A percentile compares a stretch with the other conserved stretches of the same genome.
phyloP scores from a whole-genome alignment of 2,888 invertebrate genomes.

The Choristoneura rosaceana region DNA sequence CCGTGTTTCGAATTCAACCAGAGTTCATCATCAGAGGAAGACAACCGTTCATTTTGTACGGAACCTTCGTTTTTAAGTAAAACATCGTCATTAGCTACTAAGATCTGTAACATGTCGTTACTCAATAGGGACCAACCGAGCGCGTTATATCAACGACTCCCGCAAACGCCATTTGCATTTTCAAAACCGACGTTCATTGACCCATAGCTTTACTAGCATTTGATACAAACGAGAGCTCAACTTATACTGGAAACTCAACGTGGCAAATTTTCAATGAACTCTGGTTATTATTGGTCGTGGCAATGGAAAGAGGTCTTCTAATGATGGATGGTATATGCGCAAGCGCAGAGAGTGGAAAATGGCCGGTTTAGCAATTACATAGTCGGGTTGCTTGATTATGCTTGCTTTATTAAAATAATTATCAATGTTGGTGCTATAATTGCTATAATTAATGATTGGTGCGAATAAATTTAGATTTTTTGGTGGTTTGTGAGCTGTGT shows the following conservation, averaged over 20 bases:
- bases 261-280: slow-evolving; percentile 22
- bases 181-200: neutral
- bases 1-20: no score
- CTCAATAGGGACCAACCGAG: slow-evolving; percentile 33
- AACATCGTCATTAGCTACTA: slow-evolving; percentile 11
- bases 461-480: neutral
- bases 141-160: slow-evolving; percentile 22
- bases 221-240: neutral
- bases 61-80: no score
- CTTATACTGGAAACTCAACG: neutral
- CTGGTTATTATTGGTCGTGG: neutral
- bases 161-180: slow-evolving; percentile 27
- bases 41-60: no score
- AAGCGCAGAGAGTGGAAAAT: slow-evolving; percentile 37
- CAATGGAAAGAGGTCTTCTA: neutral
- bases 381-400: slow-evolving; percentile 28
- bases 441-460: slow-evolving; percentile 19
- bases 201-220: neutral
- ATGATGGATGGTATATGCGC: slow-evolving; percentile 26
- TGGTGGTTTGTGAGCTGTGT: neutral
- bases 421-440: slow-evolving; percentile 12
- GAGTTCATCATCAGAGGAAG: no score
- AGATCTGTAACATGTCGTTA: slow-evolving; percentile 21
- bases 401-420: slow-evolving; percentile 37
- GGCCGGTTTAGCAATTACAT: slow-evolving; percentile 42